Evolutionary conservation across 2,797 vertebrate species (phyloP).

Genomic region (Lutjanus argentimaculatus): DNA sequence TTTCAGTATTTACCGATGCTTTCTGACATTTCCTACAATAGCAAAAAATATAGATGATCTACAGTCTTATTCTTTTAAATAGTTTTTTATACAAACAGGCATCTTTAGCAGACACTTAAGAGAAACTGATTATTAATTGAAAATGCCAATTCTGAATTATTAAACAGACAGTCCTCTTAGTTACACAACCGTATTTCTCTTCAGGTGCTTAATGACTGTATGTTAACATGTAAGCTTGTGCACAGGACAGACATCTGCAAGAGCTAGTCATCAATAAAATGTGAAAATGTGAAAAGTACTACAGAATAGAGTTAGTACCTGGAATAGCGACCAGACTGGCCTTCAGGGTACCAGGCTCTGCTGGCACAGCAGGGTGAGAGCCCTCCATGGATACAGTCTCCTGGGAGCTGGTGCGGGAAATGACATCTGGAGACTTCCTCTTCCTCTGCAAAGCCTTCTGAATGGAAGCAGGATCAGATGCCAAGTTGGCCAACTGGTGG

Average conservation of each 20-base stretch:
- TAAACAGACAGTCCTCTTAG: neutral
- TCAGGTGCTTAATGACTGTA: too few species aligned
- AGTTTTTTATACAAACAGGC: too few species aligned
- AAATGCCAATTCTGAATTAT: neutral
- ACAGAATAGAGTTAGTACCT: slow-evolving; percentile 80
- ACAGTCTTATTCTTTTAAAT: too few species aligned
- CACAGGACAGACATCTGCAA: neutral
- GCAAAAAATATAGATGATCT: too few species aligned
- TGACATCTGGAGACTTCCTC: slow-evolving; percentile 89
- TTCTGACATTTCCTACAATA: too few species aligned
- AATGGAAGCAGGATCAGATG: slow-evolving; percentile 90
- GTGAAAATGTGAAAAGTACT: neutral
- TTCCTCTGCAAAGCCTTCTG: slow-evolving; percentile 95
- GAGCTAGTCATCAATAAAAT: too few species aligned
- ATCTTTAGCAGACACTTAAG: too few species aligned
- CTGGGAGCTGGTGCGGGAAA: slow-evolving; percentile 94
- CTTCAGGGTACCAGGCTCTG: slow-evolving; percentile 95
- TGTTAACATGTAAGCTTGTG: too few species aligned
- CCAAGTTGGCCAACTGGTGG: slow-evolving; percentile 96
- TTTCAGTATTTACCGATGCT: too few species aligned
- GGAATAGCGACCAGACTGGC: slow-evolving; percentile 95
- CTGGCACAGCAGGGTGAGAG: slow-evolving; percentile 93
- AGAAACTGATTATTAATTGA: too few species aligned
- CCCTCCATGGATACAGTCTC: slow-evolving; percentile 97
- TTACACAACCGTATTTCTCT: too few species aligned